These are phyloP conservation scores for Prolemur simus DNA, from an alignment of 2,113 vertebrate species.

Conservation along the genomic window DNA sequence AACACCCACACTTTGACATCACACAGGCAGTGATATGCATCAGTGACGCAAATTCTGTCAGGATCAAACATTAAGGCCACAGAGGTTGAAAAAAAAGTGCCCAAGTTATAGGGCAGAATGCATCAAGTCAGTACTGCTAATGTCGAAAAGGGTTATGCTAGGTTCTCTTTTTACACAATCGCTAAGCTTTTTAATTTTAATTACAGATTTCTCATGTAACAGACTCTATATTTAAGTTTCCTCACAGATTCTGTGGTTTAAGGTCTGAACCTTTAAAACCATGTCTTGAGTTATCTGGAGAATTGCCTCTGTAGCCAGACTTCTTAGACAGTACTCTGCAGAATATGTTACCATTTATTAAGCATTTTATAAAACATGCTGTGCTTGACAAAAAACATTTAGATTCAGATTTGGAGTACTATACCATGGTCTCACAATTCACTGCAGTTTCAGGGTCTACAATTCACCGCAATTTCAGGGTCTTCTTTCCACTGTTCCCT, in stretches of 20 bases:
- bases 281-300: constrained; percentile 11
- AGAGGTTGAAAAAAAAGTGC: constrained; percentile 63
- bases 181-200: constrained; percentile 63
- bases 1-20: constrained; percentile 88
- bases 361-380: background rate
- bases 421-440: background rate
- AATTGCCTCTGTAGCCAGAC: background rate
- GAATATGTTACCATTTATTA: background rate
- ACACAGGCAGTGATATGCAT: constrained; percentile 81
- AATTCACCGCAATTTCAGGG: background rate
- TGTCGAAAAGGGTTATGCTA: constrained; percentile 77
- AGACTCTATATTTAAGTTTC: constrained; percentile 31
- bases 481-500: background rate
- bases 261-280: constrained; percentile 43
- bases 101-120: constrained; percentile 73
- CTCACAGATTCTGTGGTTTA: constrained; percentile 35
- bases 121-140: constrained; percentile 75
- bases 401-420: background rate
- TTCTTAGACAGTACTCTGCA: constrained; percentile 7
- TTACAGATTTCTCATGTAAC: constrained; percentile 61
- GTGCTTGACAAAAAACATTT: constrained; percentile 9
- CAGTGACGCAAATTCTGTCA: constrained; percentile 82
- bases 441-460: background rate
- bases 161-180: constrained; percentile 58
- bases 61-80: constrained; percentile 82